Conservation (phyloP, 2,113 vertebrate species). For the Oceanodroma tethys region DNA sequence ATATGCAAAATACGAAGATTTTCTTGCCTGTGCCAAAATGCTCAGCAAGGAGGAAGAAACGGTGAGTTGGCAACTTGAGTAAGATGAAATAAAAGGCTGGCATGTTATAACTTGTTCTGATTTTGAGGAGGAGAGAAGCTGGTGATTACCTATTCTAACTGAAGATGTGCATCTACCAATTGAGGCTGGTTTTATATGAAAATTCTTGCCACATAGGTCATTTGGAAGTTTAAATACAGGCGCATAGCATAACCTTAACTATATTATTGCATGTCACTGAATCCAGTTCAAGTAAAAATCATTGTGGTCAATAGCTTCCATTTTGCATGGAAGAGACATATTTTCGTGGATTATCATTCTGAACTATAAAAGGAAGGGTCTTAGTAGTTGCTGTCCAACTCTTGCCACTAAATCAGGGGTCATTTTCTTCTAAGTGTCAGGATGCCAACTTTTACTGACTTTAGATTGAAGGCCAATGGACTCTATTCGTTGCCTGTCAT, state of each 20-base stretch:
- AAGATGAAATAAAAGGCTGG: not conserved
- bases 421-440: not conserved
- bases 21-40: slow-evolving; percentile 88
- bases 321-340: not conserved
- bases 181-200: not conserved
- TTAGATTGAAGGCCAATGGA: not conserved
- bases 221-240: not conserved
- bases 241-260: not conserved
- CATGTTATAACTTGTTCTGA: not conserved
- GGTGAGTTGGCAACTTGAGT: slow-evolving; percentile 72
- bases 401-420: not conserved
- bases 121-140: not conserved
- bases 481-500: not conserved
- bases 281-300: not conserved
- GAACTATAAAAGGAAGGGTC: not conserved
- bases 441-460: not conserved
- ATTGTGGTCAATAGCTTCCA: not conserved
- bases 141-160: not conserved
- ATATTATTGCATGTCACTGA: not conserved
- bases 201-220: not conserved
- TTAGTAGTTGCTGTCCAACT: not conserved
- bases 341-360: not conserved
- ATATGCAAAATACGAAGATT: slow-evolving; percentile 90
- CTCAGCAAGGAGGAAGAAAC: slow-evolving; percentile 89
- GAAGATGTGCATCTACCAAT: not conserved